Evolutionary conservation across 2,888 invertebrate species (phyloP).

Genomic region (Plemyria rubiginata): DNA sequence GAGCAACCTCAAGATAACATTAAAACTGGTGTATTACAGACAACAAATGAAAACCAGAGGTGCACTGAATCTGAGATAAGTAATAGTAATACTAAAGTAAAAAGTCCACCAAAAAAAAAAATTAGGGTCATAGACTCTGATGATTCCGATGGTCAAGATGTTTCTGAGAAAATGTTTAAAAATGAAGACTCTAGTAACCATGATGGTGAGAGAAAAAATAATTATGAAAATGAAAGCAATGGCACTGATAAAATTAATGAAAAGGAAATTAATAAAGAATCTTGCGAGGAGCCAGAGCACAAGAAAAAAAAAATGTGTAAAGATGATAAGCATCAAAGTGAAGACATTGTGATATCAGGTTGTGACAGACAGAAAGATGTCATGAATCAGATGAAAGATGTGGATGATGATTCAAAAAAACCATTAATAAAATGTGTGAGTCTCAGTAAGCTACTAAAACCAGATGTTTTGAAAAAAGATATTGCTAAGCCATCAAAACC

Average conservation of each 20-base stretch:
- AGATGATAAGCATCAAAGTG: slow-evolving; percentile 26
- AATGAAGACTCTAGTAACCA: slow-evolving; percentile 18
- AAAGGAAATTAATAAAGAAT: slow-evolving; percentile 14
- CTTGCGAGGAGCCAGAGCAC: slow-evolving; percentile 16
- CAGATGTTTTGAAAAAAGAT: slow-evolving; percentile 48
- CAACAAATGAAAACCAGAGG: slow-evolving; percentile 12
- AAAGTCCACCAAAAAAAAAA: slow-evolving; percentile 7
- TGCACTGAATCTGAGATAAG: slow-evolving; percentile 11
- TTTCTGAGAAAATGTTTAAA: slow-evolving; percentile 18
- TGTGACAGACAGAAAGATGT: slow-evolving; percentile 1
- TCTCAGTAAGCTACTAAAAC: slow-evolving; percentile 68
- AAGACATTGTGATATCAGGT: slow-evolving; percentile 11
- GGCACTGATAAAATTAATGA: slow-evolving; percentile 11
- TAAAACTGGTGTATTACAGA: slow-evolving; percentile 5
- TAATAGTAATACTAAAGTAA: slow-evolving; percentile 10
- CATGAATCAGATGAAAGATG: slow-evolving; percentile 1
- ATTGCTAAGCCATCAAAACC: slow-evolving; percentile 14
- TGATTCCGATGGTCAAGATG: slow-evolving; percentile 7
- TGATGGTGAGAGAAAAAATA: slow-evolving; percentile 42
- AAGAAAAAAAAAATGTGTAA: slow-evolving; percentile 32
- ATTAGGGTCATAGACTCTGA: slow-evolving; percentile 1
- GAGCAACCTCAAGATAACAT: not conserved
- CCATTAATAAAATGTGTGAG: slow-evolving; percentile 74
- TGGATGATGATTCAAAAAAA: slow-evolving; percentile 40
- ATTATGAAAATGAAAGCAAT: slow-evolving; percentile 44